Evolutionary conservation across 2,888 invertebrate genomes (phyloP), one percentile per base, ranked within the genome.

Genomic region (Cheilosia pagana): DNA sequence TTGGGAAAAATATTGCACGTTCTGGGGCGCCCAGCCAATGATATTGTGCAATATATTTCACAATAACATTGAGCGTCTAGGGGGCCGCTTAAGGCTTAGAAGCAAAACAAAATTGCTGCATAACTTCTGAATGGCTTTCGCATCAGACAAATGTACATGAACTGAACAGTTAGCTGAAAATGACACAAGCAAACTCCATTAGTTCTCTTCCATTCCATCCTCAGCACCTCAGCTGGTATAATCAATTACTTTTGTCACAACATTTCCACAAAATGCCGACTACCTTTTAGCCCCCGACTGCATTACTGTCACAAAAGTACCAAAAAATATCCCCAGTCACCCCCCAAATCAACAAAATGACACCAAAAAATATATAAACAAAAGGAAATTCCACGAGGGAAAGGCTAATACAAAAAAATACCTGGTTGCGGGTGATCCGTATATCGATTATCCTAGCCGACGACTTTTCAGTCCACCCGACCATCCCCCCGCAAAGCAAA

Each of bases 361-460:
- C 12, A 50, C 14, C 14, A 23, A 52, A 12, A 12, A 25, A 12
- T 25, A 1, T 14, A 5, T 25, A 14, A 25, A 7, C 41, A 23
- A 59, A 48, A 19, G 25, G 35, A 12, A 35, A 28, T 21, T 25
- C 28, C 43, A 6, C 25, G 28, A 31, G 39, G n/a, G 12, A 35
- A 35, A 2, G 3, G 1, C 3, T 12, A 35, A 43, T 16, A 7
- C 7, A 5, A 14, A 12, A 45, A 25, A 48, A 35, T 2, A 16
- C 16, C 3, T 19, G 19, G 8, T 16, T 45, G 16, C 4, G 19
- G n/a, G 45, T 23, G 10, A 19, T 59, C 39, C 39, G 8, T 71
- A 10, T 60, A 71, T 71, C 35, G 71, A 71, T 72, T 72, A 12
- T 53, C n/a, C 21, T 43, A 41, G 41, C 50, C 59, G 16, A 52